Base-by-base conservation (phyloP, 1,140 invertebrate genomes). In the Drosophila nikananu region DNA sequence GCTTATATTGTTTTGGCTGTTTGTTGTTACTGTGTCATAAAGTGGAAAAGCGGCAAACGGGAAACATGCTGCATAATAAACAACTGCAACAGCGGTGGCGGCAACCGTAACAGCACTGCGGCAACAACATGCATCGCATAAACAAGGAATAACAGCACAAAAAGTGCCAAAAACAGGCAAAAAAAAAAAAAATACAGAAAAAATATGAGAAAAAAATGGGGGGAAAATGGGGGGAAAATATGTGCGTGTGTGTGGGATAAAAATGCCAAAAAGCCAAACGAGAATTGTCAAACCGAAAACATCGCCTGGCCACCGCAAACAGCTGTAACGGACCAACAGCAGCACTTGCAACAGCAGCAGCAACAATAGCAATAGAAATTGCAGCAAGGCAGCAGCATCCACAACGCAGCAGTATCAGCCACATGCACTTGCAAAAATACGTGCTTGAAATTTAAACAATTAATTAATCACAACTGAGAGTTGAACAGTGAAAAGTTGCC, bases 241-340 rank as follows among this genome's bases (percentile, higher is more conserved):
- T 17, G 37, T 30, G 35, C 13, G 27, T 30, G 41, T 62, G 46
- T 27, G 54, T 60, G 73, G 70, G 59, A 80, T 70, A 81, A 80
- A 83, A 83, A 76, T 86, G 70, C 80, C 76, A 83, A 83, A 83
- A 86, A 87, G 74, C 77, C 72, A 77, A 89, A 84, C 77, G 73
- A 79, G 70, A 84, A 89, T 89, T 84, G 86, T 90, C 81, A 81
- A 84, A 57, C 54, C 65, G 66, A 77, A 89, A 90, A 90, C 86
- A 90, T 75, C 49, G 86, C 52, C 84, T 42, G 81, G 73, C 70
- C 66, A 89, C 84, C 84, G 66, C 84, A 89, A 89, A 89, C 84
- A 89, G 78, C 84, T 89, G 84, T 89, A 89, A 79, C 81, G 77
- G 64, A 83, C 70, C 59, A 68, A 39, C 39, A 74, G 41, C 60